These are phyloP conservation scores for Archocentrus centrarchus DNA, from an alignment of 2,113 vertebrate genomes.

Conservation along the genomic window DNA sequence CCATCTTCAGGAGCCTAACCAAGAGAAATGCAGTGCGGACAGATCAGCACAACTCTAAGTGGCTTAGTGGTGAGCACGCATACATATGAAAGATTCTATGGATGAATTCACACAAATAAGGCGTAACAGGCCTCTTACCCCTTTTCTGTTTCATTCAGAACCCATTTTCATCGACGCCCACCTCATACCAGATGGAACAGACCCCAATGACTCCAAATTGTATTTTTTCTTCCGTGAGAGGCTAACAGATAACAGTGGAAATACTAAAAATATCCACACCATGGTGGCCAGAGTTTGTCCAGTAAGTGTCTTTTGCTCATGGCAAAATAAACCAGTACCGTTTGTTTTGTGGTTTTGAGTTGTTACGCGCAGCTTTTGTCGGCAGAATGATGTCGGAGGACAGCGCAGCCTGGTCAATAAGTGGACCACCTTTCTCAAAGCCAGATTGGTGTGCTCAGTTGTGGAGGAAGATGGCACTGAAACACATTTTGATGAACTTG, in stretches of 20 bases:
- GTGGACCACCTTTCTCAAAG: constrained; percentile 98
- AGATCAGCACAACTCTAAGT: constrained; percentile 98
- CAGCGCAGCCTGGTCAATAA: constrained; percentile 98
- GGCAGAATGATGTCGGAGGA: constrained; percentile 94
- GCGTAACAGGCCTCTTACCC: background rate
- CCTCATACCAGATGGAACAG: constrained; percentile 93
- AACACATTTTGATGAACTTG: constrained; percentile 96
- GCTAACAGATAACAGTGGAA: constrained; percentile 91
- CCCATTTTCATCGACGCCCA: constrained; percentile 96
- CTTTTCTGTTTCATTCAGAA: constrained; percentile 76
- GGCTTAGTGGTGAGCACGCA: constrained; percentile 91
- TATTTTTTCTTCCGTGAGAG: constrained; percentile 97
- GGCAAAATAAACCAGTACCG: background rate
- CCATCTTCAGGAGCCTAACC: constrained; percentile 97
- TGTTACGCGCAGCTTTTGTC: background rate
- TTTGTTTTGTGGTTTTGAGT: background rate
- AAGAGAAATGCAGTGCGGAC: constrained; percentile 93
- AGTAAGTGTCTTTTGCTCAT: constrained; percentile 78
- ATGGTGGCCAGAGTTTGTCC: constrained; percentile 98
- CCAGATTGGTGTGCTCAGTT: constrained; percentile 95
- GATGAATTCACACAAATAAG: constrained; percentile 4
- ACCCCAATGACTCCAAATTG: constrained; percentile 94
- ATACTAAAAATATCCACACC: constrained; percentile 93
- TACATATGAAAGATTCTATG: background rate
- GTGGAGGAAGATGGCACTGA: constrained; percentile 95